These are phyloP conservation scores for Scelioninae gen. 1 DNA, from an alignment of 2,888 invertebrate genomes.

Conservation along the genomic window DNA sequence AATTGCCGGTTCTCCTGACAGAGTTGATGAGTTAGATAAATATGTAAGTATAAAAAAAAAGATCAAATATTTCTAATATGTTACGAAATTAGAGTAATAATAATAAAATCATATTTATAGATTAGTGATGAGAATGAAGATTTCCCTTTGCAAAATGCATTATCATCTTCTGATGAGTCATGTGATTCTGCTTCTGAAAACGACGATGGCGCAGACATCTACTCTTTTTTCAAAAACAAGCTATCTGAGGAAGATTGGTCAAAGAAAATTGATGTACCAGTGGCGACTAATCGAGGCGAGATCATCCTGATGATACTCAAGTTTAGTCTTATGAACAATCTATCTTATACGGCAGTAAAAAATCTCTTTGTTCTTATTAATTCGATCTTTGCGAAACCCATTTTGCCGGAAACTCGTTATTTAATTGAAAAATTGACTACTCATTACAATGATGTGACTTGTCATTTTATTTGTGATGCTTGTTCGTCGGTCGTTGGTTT, in stretches of 20 bases:
- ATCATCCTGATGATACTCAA: conserved; percentile 16
- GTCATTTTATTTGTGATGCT: conserved; percentile 8
- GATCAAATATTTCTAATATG: neutral
- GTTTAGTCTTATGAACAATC: conserved; percentile 29
- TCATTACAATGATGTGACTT: conserved; percentile 12
- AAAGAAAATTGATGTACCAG: conserved; percentile 8
- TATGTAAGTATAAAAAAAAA: neutral
- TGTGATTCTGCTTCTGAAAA: conserved; percentile 11
- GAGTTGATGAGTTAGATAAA: neutral
- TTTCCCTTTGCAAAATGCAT: neutral
- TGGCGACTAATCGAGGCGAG: conserved; percentile 3
- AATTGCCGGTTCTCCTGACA: neutral
- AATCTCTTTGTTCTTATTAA: conserved; percentile 9
- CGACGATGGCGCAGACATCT: conserved; percentile 1
- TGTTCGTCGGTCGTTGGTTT: conserved; percentile 15
- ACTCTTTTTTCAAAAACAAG: conserved; percentile 3
- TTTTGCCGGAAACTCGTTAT: conserved; percentile 21
- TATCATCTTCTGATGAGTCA: conserved; percentile 13
- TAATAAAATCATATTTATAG: neutral
- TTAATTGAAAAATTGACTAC: conserved; percentile 20
- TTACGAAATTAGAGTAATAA: neutral
- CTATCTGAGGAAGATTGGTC: conserved; percentile 3
- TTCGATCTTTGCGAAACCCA: conserved; percentile 16
- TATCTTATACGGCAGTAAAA: conserved; percentile 20
- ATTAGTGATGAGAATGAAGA: conserved; percentile 2